Base-by-base conservation (phyloP, 2,113 vertebrate species). In the Alethe diademata region DNA sequence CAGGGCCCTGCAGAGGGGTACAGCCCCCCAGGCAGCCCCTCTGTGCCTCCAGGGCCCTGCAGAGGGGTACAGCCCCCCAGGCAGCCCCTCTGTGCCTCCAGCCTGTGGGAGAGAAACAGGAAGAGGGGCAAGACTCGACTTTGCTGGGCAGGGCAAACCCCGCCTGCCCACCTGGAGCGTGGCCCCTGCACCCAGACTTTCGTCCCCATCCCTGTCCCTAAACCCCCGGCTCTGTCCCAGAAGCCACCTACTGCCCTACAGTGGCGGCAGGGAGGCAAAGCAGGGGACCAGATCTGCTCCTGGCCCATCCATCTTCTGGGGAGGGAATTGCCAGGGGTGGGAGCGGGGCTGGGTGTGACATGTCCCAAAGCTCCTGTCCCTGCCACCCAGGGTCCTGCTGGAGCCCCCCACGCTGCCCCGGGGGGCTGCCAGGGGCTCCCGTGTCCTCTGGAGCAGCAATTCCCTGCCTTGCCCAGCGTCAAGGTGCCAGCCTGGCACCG, bases 211-310 rank as follows among this genome's bases (percentile, higher is more conserved):
- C 38, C 13, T 28, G 14, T 47, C 31, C 20, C 48, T 50, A 10
- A 35, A 6, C 11, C 24, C 28, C 6, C 0, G 0, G 7, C 17
- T 78, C 58, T 3, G 0, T 19, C 45, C 51, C 3, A 0, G 33
- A 20, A 15, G 7, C 11, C 14, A 15, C 29, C 18, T 6, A 16
- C 12, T 60, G 25, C 54, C 87, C 88, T 35, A 3, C 3, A 0
- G 1, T 9, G 22, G 31, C 0, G 1, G 22, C 51, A 54, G 14
- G 4, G 33, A 51, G 51, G 43, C 9, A 29, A 38, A 23, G 70
- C 4, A 3, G 28, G 53, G 53, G 2, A 14, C 43, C 1, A 2
- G 40, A 5, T 38, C 19, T 1, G 1, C 3, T 53, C 28, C 66
- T 67, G 26, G 42, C 36, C 14, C 54, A 18, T 18, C 42, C 70